These are phyloP conservation scores for Erpornis zantholeuca DNA, from an alignment of 2,113 vertebrate genomes.

Conservation along the genomic window DNA sequence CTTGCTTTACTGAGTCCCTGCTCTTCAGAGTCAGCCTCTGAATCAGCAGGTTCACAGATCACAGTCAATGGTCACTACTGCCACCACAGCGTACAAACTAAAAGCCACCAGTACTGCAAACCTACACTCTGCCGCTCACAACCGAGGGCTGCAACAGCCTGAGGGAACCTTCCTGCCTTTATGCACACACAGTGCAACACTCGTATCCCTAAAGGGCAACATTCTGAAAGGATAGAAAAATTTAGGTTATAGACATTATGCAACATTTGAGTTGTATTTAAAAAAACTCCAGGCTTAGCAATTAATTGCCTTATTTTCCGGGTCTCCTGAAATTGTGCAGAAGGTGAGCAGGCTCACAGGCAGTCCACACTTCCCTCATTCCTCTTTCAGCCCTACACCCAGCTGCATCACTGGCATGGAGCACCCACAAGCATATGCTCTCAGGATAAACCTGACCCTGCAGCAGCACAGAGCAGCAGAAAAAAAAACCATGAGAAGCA, in stretches of 20 bases:
- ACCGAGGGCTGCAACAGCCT: fast-evolving
- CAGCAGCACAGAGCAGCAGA: background rate
- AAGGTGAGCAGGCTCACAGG: background rate
- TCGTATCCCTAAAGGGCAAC: background rate
- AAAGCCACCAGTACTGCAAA: background rate
- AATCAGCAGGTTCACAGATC: background rate
- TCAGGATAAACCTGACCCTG: background rate
- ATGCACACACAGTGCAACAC: fast-evolving
- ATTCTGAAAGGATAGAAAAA: background rate
- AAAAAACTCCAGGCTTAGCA: background rate
- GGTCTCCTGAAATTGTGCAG: background rate
- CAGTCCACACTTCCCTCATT: background rate
- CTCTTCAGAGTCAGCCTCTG: background rate
- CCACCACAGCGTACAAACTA: background rate
- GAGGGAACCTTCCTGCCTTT: too few relatives aligned
- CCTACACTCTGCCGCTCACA: fast-evolving
- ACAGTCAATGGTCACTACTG: background rate
- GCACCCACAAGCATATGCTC: background rate
- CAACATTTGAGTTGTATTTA: background rate
- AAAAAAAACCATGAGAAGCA: background rate
- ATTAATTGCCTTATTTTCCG: background rate
- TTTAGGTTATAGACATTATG: background rate
- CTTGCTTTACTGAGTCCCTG: background rate
- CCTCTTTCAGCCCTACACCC: fast-evolving
- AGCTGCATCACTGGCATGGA: background rate